phyloP scores from a whole-genome alignment of 2,888 invertebrate genomes.

The Theodoxus fluviatilis region DNA sequence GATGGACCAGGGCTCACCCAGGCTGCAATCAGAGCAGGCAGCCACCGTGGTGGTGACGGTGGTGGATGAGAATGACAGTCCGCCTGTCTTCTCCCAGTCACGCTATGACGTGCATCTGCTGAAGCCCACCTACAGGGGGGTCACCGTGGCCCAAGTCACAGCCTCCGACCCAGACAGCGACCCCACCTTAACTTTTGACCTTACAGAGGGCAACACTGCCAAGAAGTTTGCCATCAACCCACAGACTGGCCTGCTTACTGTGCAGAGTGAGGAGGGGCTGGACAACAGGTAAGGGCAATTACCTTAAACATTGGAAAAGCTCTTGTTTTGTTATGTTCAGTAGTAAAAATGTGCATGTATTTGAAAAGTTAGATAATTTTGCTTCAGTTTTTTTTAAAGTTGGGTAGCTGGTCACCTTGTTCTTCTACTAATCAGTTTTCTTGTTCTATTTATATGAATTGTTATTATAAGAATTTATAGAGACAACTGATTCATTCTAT shows the following conservation, averaged over 20 bases:
- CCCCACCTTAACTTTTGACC: conserved; percentile 75
- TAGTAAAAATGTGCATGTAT: no score
- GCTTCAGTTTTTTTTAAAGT: no score
- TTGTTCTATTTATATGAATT: no score
- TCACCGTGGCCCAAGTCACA: conserved; percentile 73
- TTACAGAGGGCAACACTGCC: conserved; percentile 82
- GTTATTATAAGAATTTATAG: no score
- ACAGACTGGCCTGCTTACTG: conserved; percentile 74
- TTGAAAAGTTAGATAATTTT: no score
- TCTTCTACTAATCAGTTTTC: no score
- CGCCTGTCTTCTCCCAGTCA: conserved; percentile 79
- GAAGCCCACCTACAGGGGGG: conserved; percentile 78
- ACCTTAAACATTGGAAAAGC: neutral
- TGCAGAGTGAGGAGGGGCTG: conserved; percentile 73
- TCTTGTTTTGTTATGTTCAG: no score
- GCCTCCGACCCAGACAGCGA: conserved; percentile 81
- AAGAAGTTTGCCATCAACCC: conserved; percentile 78
- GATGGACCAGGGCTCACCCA: no score
- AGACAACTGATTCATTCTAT: no score
- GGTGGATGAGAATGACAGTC: conserved; percentile 85
- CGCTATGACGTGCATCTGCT: conserved; percentile 80
- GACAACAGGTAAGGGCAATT: conserved; percentile 69
- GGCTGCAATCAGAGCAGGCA: no score
- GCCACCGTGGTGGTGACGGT: conserved; percentile 82
- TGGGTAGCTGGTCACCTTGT: no score